Evolutionary conservation across 2,113 vertebrate species (phyloP), one percentile per base, ranked within the genome.

Genomic region (Phalacrocorax carbo): DNA sequence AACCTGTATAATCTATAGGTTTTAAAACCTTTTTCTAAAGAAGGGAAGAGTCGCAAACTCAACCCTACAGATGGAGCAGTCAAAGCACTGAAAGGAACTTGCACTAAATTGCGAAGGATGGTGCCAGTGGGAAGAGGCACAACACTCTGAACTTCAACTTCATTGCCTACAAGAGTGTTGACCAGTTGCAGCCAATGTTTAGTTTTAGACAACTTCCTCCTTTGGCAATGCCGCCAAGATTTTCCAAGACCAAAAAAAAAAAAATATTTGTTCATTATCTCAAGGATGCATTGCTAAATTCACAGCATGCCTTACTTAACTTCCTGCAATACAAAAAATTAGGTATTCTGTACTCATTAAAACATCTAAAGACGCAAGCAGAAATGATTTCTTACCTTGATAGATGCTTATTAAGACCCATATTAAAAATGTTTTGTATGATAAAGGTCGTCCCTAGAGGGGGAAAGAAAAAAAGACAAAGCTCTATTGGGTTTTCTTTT

Each of bases 321-420:
- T 73, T 90, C 30, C 21, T 55, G 34, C 62, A 75, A 26, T 6
- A 68, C 44, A 60, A 46, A 81, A 44, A 55, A 20, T 8, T 3
- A 25, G 21, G 38, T 7, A 81, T 49, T 58, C 64, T 49, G 25
- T 38, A 71, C 4, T 72, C n/a, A 36, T 25, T 51, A 26, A 29
- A 88, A 38, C 36, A 49, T 55, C 66, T 20, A 71, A 82, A 88
- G 22, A 27, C 32, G 76, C 17, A 25, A 52, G 17, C 34, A 90
- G 66, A 76, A 79, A 23, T 34, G 7, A 61, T n/a, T 54, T 70
- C 98, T 98, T 98, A 99, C 99, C 99, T 99, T 99, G 99, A 95
- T 99, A 99, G 96, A 99, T 99, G 97, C 99, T 99, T 96, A 99
- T 99, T 90, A 99, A 94, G 87, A 99, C 99, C 99, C 99, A 99